Evolutionary conservation across 1,140 invertebrate genomes (phyloP).

Genomic region (Asbolus verrucosus): DNA sequence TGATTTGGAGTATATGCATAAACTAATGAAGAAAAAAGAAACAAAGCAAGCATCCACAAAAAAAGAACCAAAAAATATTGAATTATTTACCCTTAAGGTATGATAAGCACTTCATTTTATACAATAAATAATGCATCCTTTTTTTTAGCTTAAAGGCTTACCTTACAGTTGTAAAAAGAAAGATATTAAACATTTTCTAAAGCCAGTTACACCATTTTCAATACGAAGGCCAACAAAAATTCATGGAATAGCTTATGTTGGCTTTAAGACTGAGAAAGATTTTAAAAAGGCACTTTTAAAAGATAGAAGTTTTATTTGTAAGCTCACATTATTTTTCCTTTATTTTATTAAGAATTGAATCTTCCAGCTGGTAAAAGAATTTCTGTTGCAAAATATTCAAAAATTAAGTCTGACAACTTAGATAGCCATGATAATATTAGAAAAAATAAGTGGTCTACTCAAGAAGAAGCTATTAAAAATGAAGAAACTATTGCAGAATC

Average conservation of each 20-base stretch:
- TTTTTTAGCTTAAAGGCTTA: constrained; percentile 70
- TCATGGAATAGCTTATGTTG: constrained; percentile 90
- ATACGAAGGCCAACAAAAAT: constrained; percentile 83
- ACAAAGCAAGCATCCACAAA: too few species aligned
- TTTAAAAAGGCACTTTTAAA: constrained; percentile 86
- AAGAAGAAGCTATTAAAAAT: constrained; percentile 76
- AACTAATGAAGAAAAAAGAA: constrained; percentile 59
- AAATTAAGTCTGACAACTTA: constrained; percentile 66
- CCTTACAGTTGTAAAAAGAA: constrained; percentile 81
- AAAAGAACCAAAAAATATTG: constrained; percentile 61
- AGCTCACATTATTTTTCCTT: constrained; percentile 48
- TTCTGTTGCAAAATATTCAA: constrained; percentile 74
- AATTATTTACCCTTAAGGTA: constrained; percentile 74
- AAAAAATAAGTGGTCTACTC: constrained; percentile 76
- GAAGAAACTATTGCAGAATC: constrained; percentile 90
- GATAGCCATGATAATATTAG: constrained; percentile 62
- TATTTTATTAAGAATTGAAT: constrained; percentile 35
- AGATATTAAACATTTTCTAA: constrained; percentile 87
- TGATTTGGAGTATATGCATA: constrained; percentile 75
- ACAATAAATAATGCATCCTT: neutral
- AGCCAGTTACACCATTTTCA: constrained; percentile 80
- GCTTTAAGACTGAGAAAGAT: constrained; percentile 86
- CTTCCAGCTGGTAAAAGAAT: constrained; percentile 74
- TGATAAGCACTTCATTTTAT: neutral
- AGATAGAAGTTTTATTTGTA: constrained; percentile 88